Percentiles rank a stretch among this genome's conserved stretches.
These are phyloP conservation scores for Peromyscus melanophrys DNA, from an alignment of 2,797 vertebrate species.

Conservation along the genomic window DNA sequence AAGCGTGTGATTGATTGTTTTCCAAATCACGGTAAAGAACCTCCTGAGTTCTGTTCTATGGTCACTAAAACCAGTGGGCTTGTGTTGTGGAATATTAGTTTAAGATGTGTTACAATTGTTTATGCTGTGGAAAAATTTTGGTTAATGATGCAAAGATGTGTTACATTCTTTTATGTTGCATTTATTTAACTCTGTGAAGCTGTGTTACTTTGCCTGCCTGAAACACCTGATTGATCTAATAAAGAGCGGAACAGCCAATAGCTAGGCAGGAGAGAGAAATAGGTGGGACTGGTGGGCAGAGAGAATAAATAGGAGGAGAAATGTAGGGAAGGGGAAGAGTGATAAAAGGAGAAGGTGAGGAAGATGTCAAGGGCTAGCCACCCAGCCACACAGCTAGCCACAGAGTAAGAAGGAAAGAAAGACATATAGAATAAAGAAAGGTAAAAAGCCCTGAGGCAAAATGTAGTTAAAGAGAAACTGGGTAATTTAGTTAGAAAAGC, in stretches of 20 bases:
- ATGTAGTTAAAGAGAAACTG: neutral
- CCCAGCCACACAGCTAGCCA: neutral
- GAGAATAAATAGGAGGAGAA: neutral
- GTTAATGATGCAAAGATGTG: neutral
- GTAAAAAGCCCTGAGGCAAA: neutral
- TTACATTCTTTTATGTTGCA: neutral
- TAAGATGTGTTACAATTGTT: neutral
- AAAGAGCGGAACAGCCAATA: neutral
- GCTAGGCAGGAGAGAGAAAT: neutral
- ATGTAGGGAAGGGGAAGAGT: neutral
- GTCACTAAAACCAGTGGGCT: neutral
- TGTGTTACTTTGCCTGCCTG: neutral
- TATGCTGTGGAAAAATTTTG: neutral
- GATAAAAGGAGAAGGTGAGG: neutral
- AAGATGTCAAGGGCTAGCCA: neutral
- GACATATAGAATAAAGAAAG: neutral
- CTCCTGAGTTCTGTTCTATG: neutral
- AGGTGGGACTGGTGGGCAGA: neutral
- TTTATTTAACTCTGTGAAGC: neutral
- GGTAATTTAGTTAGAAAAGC: neutral
- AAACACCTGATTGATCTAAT: neutral
- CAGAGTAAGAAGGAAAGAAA: neutral
- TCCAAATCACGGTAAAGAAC: neutral
- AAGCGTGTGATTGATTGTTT: neutral
- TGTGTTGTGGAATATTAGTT: neutral